Base-by-base conservation (phyloP, 2,113 vertebrate genomes). In the Neopipo cinnamomea region DNA sequence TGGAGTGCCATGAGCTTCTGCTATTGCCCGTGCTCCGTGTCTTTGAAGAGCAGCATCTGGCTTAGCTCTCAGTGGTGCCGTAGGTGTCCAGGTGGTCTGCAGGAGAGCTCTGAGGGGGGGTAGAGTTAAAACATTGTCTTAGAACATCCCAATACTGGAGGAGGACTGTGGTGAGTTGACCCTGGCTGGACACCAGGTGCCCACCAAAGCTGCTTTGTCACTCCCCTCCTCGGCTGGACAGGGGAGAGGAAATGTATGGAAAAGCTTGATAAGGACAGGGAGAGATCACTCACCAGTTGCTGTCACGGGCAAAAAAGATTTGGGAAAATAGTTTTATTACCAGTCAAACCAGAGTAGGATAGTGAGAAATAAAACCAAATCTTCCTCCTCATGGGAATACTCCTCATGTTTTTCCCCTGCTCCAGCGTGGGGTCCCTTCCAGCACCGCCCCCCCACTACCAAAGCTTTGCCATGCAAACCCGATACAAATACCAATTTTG, bases 231-330 rank as follows among this genome's bases (percentile, higher is more conserved):
- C 47, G 31, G 21, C 41, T 62, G 63, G 14, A 49, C 53, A 42
- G 24, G 7, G 46, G 5, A 14, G 15, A 68, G 35, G 62, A 81
- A 39, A 50, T 25, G 12, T 4, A 4, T 33, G 21, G 21, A 70
- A 70, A 75, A 27, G 23, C 13, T 50, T 0, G 31, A 30, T 44
- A 22, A 63, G 31, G 61, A 17, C 35, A 81, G 16, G 27, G 42
- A 68, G 75, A 68, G 41, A 49, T 55, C 61, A 24, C 53, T 68
- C 4, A 33, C 66, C 19, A 18, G 19, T 8, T 37, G 35, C 35
- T 0, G 0, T 50, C 47, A 56, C 0, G 0, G 55, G 19, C 53
- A 68, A 86, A 75, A 49, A 87, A 41, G 0, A 9, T 11, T 39
- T 23, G 27, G 27, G 41, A 23, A 56, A 68, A 56, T 28, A 39